phyloP scores from a whole-genome alignment of 2,113 vertebrate species.

The Ia io region DNA sequence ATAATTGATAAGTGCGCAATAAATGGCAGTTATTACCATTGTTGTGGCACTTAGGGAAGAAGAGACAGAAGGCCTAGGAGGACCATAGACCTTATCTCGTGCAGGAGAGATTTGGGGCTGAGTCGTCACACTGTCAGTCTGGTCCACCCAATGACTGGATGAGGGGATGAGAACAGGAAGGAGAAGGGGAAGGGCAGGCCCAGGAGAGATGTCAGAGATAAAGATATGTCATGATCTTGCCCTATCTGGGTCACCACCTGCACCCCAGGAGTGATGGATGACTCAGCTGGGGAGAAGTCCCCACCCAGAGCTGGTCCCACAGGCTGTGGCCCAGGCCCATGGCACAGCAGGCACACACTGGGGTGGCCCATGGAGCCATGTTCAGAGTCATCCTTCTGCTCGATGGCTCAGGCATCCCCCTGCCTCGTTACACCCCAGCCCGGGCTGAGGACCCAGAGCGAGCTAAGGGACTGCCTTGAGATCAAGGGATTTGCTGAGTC shows the following conservation, averaged over 20 bases:
- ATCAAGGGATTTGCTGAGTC: background rate
- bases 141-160: background rate
- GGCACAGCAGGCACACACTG: background rate
- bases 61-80: background rate
- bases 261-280: conserved; percentile 52
- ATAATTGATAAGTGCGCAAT: background rate
- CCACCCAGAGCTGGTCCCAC: conserved; percentile 60
- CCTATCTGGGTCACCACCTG: conserved; percentile 63
- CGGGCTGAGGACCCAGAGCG: background rate
- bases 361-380: background rate
- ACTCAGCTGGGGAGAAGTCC: conserved; percentile 31
- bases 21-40: background rate
- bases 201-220: conserved; percentile 46
- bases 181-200: conserved; percentile 44
- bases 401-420: background rate
- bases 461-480: background rate
- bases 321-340: background rate
- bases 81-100: background rate
- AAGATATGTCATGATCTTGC: conserved; percentile 21
- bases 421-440: background rate
- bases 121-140: background rate
- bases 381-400: background rate
- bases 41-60: background rate
- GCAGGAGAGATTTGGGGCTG: background rate
- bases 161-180: background rate